Conservation (phyloP, 2,888 invertebrate genomes). For the Sarcophaga subvicina region DNA sequence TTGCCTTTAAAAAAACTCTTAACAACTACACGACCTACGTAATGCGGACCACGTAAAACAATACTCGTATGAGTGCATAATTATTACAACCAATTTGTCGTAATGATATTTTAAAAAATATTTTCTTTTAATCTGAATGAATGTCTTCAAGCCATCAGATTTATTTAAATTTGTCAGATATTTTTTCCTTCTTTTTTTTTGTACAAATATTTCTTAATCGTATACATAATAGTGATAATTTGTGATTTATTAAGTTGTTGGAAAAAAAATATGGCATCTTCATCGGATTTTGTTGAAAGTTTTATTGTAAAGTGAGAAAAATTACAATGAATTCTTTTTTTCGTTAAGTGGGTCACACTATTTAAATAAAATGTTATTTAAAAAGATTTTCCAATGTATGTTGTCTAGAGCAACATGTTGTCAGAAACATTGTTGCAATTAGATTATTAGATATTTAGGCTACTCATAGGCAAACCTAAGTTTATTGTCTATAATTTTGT, state of each 20-base stretch:
- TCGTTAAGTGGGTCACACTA: neutral
- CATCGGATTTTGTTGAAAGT: constrained; percentile 8
- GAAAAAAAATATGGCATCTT: neutral
- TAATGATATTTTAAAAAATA: constrained; percentile 23
- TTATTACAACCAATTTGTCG: constrained; percentile 15
- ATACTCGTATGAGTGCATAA: neutral
- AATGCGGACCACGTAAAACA: neutral
- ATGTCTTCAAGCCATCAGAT: neutral
- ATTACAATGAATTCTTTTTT: neutral
- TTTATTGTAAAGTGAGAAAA: neutral
- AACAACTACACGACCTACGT: constrained; percentile 9
- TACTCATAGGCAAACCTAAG: neutral
- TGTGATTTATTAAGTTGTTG: neutral
- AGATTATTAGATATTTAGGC: neutral
- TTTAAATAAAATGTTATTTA: neutral
- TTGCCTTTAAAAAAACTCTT: neutral
- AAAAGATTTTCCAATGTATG: neutral
- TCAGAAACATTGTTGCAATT: neutral
- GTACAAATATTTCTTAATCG: neutral
- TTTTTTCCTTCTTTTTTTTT: neutral
- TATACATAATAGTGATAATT: neutral
- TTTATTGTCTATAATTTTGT: too few species aligned
- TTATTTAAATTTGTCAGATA: neutral
- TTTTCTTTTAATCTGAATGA: neutral
- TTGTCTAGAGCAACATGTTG: neutral